Base-by-base conservation (phyloP, 2,113 vertebrate species). In the Sciurus niger region DNA sequence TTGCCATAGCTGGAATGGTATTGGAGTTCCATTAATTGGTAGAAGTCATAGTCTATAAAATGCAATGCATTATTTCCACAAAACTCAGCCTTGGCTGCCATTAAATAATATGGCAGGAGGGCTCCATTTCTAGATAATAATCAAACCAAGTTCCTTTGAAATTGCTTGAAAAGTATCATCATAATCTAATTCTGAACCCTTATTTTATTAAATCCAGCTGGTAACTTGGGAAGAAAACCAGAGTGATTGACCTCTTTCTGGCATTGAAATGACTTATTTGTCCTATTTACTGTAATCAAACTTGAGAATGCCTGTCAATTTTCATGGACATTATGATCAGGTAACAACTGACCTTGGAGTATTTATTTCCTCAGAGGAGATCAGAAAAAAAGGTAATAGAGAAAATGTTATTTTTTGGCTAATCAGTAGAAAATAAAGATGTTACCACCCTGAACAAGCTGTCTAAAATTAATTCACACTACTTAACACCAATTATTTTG, bases 311-410 rank as follows among this genome's bases (percentile, higher is more conserved):
- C 65, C 8, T 43, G 30, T 70, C 43, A 67, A 3, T 91, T 94
- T 94, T 80, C 37, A 18, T 1, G 4, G 10, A 72, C 46, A 34
- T 90, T 67, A 14, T 16, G 16, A 88, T n/a, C 67, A 92, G n/a
- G 20, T 88, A 67, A 84, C 80, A 94, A 55, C 40, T 96, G 68
- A 74, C 73, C 13, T 72, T 91, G 58, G n/a, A 43, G 18, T 68
- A 82, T 94, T 96, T 96, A 82, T 94, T 96, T 96, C 70, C 74
- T 97, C 74, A 91, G 84, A 96, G 28, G 77, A 86, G n/a, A 93
- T 74, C 11, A 78, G 88, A 80, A 95, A 46, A 93, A 92, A 88
- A 68, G 12, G 65, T 77, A 92, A 87, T 25, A 87, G 87, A 90
- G 55, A 88, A 91, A 67, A 87, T 53, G 67, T 94, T 86, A 67